These are phyloP conservation scores for Mayetiola destructor DNA, from an alignment of 2,888 invertebrate genomes.

Conservation along the genomic window DNA sequence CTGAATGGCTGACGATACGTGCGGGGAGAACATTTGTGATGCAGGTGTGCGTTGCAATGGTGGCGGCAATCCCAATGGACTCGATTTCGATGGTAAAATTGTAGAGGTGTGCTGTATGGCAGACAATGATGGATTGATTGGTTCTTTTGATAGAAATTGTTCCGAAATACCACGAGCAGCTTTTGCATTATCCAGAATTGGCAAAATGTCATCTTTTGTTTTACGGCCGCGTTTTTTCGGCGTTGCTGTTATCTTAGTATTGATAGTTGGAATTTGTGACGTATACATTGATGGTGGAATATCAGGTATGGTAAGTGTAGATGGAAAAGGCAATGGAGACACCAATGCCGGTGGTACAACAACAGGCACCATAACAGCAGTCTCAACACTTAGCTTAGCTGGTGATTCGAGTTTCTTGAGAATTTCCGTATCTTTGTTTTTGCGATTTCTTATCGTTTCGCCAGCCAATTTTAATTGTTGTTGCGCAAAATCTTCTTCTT, in stretches of 20 bases:
- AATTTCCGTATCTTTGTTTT: constrained; percentile 39
- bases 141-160: neutral
- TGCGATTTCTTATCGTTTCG: constrained; percentile 36
- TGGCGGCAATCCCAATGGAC: neutral
- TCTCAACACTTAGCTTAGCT: constrained; percentile 12
- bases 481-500: constrained; percentile 45
- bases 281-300: constrained; percentile 17
- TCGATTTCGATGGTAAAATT: neutral
- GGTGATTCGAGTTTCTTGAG: constrained; percentile 35
- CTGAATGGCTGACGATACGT: neutral
- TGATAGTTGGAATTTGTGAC: neutral
- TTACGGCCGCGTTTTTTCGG: constrained; percentile 28
- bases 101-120: neutral
- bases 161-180: neutral
- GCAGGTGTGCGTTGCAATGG: neutral
- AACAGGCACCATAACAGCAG: neutral
- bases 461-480: constrained; percentile 37
- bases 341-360: neutral
- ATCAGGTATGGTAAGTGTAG: constrained; percentile 1
- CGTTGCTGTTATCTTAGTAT: constrained; percentile 23
- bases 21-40: neutral
- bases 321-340: neutral
- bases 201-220: constrained; percentile 21
- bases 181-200: neutral
- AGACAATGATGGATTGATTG: neutral